Evolutionary conservation across 2,113 vertebrate genomes (phyloP).

Genomic region (Indri indri): DNA sequence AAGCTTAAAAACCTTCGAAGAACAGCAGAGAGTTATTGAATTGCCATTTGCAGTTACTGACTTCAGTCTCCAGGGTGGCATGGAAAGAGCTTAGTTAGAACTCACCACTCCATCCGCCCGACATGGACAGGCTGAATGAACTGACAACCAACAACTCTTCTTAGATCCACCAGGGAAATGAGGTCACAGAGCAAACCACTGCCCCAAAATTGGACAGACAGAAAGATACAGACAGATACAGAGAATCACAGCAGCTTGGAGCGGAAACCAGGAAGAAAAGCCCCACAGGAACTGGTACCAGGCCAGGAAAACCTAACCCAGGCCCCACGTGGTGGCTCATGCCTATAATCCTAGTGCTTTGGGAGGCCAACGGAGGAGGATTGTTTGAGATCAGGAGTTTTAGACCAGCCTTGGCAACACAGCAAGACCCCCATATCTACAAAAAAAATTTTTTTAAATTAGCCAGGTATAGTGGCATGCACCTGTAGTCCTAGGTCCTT

Average conservation of each 20-base stretch:
- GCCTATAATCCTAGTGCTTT: too few relatives aligned
- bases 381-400: too few relatives aligned
- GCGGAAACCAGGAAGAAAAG: background rate
- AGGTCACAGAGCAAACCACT: background rate
- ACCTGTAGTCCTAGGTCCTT: too few relatives aligned
- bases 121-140: accelerated
- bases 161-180: background rate
- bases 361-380: too few relatives aligned
- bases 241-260: background rate
- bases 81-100: background rate
- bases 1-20: accelerated
- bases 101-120: accelerated
- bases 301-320: background rate
- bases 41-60: background rate
- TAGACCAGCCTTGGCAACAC: too few relatives aligned
- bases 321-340: too few relatives aligned
- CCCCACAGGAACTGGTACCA: background rate
- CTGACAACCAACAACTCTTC: background rate
- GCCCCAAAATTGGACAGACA: background rate
- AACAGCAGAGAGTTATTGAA: background rate
- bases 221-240: too few relatives aligned
- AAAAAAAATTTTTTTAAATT: too few relatives aligned
- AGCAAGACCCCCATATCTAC: too few relatives aligned
- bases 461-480: too few relatives aligned
- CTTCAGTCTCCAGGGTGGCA: accelerated